Conservation (phyloP, 2,888 invertebrate genomes). For the Electrophaes corylata region DNA sequence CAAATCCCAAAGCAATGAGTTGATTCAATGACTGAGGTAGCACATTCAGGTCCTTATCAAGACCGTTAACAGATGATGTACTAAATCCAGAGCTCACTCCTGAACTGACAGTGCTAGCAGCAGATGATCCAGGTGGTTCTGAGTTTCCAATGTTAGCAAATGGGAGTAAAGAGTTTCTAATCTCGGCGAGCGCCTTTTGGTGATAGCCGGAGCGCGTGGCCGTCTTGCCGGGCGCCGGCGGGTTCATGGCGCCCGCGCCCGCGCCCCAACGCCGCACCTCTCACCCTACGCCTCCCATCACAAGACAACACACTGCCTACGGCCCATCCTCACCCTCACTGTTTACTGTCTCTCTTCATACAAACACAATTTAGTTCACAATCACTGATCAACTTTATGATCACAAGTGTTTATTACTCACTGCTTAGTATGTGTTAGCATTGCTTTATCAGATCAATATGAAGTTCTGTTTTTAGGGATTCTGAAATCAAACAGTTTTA, state of each 20-base stretch:
- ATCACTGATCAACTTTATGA: constrained; percentile 10
- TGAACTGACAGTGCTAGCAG: constrained; percentile 88
- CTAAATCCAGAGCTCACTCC: constrained; percentile 85
- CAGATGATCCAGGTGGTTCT: constrained; percentile 88
- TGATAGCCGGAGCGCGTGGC: constrained; percentile 92
- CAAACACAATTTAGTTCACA: constrained; percentile 41
- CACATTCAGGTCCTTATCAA: constrained; percentile 87
- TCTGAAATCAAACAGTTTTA: constrained; percentile 22
- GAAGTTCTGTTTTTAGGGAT: neutral
- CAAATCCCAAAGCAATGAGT: constrained; percentile 88
- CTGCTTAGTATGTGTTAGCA: constrained; percentile 38
- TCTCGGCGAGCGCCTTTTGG: constrained; percentile 94
- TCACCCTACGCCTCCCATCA: constrained; percentile 83
- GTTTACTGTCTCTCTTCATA: constrained; percentile 53
- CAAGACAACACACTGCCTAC: constrained; percentile 65
- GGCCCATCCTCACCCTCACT: constrained; percentile 59
- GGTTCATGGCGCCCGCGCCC: constrained; percentile 86
- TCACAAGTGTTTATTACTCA: constrained; percentile 34
- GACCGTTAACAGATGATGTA: constrained; percentile 82
- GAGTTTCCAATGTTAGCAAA: constrained; percentile 88
- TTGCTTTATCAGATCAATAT: constrained; percentile 12
- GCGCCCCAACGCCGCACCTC: constrained; percentile 81
- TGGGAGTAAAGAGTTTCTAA: constrained; percentile 91
- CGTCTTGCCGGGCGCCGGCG: constrained; percentile 86
- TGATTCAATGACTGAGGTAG: constrained; percentile 87